A percentile compares a stretch with the other conserved stretches of the same genome.
Conservation (phyloP, 92 coral and sea anemone genomes). For the Anthopleura xanthogrammica region DNA sequence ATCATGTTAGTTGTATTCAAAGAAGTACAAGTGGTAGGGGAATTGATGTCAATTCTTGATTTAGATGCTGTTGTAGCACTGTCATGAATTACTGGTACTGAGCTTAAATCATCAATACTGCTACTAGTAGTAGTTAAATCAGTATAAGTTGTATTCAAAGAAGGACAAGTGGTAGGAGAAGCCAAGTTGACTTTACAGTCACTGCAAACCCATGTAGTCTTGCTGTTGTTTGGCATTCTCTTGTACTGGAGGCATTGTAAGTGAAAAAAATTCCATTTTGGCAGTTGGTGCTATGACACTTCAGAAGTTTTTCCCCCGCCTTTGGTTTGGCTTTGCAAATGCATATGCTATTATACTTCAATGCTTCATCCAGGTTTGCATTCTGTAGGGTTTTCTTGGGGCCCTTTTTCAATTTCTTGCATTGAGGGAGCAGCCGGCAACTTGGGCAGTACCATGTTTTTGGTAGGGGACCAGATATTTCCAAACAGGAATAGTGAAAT, state of each 20-base stretch:
- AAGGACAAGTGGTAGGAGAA: too few relatives aligned
- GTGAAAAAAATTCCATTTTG: slow-evolving; percentile 26
- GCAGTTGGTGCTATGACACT: slow-evolving; percentile 34
- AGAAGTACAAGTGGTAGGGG: slow-evolving; percentile 53
- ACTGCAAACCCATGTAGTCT: too few relatives aligned
- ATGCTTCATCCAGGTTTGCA: slow-evolving; percentile 34
- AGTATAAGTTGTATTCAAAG: slow-evolving; percentile 14
- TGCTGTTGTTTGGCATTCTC: too few relatives aligned
- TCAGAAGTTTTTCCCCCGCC: slow-evolving; percentile 40
- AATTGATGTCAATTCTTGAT: slow-evolving; percentile 34
- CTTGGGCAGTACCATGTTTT: slow-evolving; percentile 38
- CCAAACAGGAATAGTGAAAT: slow-evolving; percentile 37
- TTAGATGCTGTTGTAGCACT: slow-evolving; percentile 30
- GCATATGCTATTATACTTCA: slow-evolving; percentile 20
- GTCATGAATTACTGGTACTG: slow-evolving; percentile 23
- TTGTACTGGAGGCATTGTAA: slow-evolving; percentile 19
- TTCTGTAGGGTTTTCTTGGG: slow-evolving; percentile 20
- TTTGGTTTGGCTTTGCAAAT: slow-evolving; percentile 47
- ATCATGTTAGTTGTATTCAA: slow-evolving; percentile 16
- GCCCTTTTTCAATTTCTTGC: slow-evolving; percentile 27
- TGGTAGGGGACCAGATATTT: slow-evolving; percentile 30
- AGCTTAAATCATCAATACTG: slow-evolving; percentile 21
- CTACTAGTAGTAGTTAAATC: slow-evolving; percentile 19
- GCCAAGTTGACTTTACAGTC: too few relatives aligned
- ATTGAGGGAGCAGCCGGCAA: slow-evolving; percentile 41